Conservation (phyloP, 1,140 invertebrate species). For the Drosophila tropicalis region DNA sequence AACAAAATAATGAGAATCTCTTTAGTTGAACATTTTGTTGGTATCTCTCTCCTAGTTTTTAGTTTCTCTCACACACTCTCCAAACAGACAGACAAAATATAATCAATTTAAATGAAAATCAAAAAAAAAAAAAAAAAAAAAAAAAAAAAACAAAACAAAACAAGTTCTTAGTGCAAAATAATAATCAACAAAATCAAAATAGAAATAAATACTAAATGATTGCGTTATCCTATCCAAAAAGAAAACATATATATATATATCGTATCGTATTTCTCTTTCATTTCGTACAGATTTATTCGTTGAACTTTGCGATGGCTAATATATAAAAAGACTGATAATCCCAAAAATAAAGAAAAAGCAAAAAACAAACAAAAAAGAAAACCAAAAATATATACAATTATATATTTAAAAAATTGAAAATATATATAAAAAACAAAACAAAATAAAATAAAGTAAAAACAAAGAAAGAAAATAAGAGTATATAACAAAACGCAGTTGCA, state of each 20-base stretch:
- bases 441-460: conserved; percentile 42
- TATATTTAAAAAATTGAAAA: conserved; percentile 69
- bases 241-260: conserved; percentile 54
- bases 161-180: conserved; percentile 10
- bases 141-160: conserved; percentile 14
- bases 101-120: neutral
- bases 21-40: no score
- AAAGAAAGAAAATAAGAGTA: conserved; percentile 73
- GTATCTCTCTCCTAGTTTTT: no score
- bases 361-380: conserved; percentile 50
- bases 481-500: conserved; percentile 82
- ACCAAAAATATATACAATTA: conserved; percentile 56
- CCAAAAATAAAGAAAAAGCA: conserved; percentile 66
- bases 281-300: conserved; percentile 83
- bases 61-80: conserved; percentile 30
- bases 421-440: conserved; percentile 54
- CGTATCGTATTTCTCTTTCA: conserved; percentile 80
- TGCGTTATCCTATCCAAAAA: conserved; percentile 64
- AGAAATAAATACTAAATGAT: conserved; percentile 49
- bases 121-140: conserved; percentile 1
- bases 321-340: conserved; percentile 82
- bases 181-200: neutral
- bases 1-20: no score
- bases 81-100: conserved; percentile 36
- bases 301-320: conserved; percentile 83